These are phyloP conservation scores for Thamnaconus septentrionalis DNA, from an alignment of 2,113 vertebrate genomes.

Conservation along the genomic window DNA sequence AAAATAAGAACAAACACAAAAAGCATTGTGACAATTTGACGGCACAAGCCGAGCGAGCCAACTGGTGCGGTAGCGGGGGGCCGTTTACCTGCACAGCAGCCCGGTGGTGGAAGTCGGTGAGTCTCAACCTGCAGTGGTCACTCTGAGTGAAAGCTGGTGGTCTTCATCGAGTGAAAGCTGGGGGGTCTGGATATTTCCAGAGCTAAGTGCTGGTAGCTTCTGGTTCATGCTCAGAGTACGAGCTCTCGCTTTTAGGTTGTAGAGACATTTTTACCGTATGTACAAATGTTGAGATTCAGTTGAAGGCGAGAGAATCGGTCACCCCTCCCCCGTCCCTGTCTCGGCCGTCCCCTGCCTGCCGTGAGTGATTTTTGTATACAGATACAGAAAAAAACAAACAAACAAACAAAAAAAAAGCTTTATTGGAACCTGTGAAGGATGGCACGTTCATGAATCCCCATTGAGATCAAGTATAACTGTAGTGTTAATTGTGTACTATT, in stretches of 20 bases:
- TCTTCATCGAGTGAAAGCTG: not conserved
- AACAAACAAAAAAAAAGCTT: slow-evolving; percentile 17
- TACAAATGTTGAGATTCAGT: slow-evolving; percentile 46
- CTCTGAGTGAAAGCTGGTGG: not conserved
- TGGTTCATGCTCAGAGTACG: slow-evolving; percentile 4
- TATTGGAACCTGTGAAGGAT: slow-evolving; percentile 80
- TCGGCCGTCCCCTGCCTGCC: slow-evolving; percentile 85
- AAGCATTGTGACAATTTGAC: slow-evolving; percentile 23
- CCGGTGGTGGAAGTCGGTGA: slow-evolving; percentile 4
- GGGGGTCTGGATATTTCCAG: slow-evolving; percentile 14
- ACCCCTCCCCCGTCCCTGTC: slow-evolving; percentile 85
- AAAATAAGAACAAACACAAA: slow-evolving; percentile 13
- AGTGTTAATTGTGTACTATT: slow-evolving; percentile 98
- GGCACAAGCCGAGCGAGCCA: not conserved
- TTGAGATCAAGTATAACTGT: slow-evolving; percentile 97
- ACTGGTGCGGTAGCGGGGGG: not conserved
- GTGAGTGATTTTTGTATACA: slow-evolving; percentile 78
- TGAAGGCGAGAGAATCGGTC: slow-evolving; percentile 63
- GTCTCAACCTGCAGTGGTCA: not conserved
- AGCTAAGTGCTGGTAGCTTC: slow-evolving; percentile 5
- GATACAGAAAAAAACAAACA: slow-evolving; percentile 35
- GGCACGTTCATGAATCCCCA: slow-evolving; percentile 89
- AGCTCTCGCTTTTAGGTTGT: slow-evolving; percentile 36
- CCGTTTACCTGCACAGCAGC: slow-evolving; percentile 18
- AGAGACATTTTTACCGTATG: slow-evolving; percentile 40